Evolutionary conservation across 2,888 invertebrate species (phyloP), one percentile per base, ranked within the genome.

Genomic region (Sarcophaga caerulescens): DNA sequence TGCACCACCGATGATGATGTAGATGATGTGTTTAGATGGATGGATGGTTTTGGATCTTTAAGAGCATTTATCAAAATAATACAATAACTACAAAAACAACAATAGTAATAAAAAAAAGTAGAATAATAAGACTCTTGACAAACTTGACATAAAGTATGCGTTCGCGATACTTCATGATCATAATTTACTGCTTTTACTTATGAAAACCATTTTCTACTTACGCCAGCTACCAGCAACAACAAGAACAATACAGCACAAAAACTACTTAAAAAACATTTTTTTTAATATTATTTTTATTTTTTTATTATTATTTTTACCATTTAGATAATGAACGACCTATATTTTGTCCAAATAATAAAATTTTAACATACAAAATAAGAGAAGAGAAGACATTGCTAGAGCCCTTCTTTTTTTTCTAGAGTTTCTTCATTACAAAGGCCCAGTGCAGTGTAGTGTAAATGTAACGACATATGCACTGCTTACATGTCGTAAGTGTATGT

Each of bases 291-390:
- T 65, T 52, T 57, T 70, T 70, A 63, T 81, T 23, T 73, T 81
- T 57, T 65, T n/a, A 25, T n/a, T 68, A 74, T 81, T 81, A 81
- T 86, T 52, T 86, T 78, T 84, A 84, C 71, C 84, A 86, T 86
- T 86, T 81, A 86, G 84, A 86, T 86, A 86, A 86, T 81, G 81
- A 84, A 81, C 86, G 86, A 86, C 86, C 86, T 86, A 84, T 84
- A 77, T 86, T 86, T 84, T 52, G 52, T 81, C 66, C 77, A 81
- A 86, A 84, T 78, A 84, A 81, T 78, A 78, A 85, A 81, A 82
- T 74, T 68, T 68, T 47, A 81, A 60, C 76, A 59, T 57, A 57
- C 62, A 73, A 66, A 73, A 66, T 63, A 76, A 68, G 62, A 73
- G 52, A 75, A 85, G 74, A 75, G 52, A 75, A 85, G 74, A 75